These are phyloP conservation scores for Hemibagrus guttatus DNA, from an alignment of 2,797 vertebrate species.

Conservation along the genomic window DNA sequence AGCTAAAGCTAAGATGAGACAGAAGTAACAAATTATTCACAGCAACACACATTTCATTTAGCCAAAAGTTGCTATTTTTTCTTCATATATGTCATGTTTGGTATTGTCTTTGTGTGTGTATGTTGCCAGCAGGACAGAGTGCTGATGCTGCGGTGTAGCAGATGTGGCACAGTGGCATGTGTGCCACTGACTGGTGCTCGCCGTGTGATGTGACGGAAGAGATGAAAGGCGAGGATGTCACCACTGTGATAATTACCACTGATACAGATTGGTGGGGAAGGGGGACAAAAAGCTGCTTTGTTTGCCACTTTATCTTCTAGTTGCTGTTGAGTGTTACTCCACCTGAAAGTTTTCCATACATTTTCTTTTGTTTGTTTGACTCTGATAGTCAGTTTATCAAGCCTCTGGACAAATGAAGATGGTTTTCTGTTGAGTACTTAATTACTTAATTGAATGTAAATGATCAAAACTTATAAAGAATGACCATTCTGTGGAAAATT, in stretches of 20 bases:
- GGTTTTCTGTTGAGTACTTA: neutral
- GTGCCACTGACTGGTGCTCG: slow-evolving; percentile 48
- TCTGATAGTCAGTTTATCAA: neutral
- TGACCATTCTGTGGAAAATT: neutral
- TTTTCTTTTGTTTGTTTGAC: neutral
- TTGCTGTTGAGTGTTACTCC: slow-evolving; percentile 42
- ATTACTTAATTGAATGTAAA: neutral
- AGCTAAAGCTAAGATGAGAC: neutral
- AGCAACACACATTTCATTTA: neutral
- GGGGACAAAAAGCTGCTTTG: slow-evolving; percentile 55
- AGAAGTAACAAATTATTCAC: neutral
- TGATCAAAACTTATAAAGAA: neutral
- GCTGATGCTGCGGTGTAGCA: slow-evolving; percentile 42
- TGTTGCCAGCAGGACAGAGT: slow-evolving; percentile 46
- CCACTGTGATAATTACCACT: slow-evolving; percentile 55
- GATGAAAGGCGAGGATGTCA: slow-evolving; percentile 63
- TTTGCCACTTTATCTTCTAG: slow-evolving; percentile 53
- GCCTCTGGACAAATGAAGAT: neutral
- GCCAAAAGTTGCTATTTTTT: neutral
- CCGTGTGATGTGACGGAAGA: slow-evolving; percentile 57
- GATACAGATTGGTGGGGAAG: slow-evolving; percentile 45
- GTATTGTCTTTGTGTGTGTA: slow-evolving; percentile 28
- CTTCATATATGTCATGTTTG: neutral
- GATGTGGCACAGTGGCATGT: slow-evolving; percentile 56
- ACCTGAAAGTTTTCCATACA: neutral